These are phyloP conservation scores for Alsophila aescularia DNA, from an alignment of 2,888 invertebrate species.

Conservation along the genomic window DNA sequence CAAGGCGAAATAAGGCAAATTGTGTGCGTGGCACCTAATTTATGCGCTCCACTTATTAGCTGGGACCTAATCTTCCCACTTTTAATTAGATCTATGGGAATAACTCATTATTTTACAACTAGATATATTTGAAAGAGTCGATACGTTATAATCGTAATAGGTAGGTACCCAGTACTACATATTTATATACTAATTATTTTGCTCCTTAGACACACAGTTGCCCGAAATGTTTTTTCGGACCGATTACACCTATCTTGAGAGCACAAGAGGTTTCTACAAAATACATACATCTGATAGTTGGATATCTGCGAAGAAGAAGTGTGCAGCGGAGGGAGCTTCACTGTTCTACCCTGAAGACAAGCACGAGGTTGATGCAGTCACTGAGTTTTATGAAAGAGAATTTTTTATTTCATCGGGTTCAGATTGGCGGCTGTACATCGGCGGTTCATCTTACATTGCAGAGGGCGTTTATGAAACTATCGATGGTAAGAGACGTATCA, in stretches of 20 bases:
- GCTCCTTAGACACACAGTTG: background rate
- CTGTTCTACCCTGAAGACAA: slow-evolving; percentile 62
- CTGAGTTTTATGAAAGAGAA: slow-evolving; percentile 48
- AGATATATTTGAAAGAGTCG: too few species aligned
- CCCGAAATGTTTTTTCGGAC: slow-evolving; percentile 42
- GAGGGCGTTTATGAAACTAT: slow-evolving; percentile 57
- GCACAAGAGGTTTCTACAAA: slow-evolving; percentile 62
- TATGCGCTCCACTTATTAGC: too few species aligned
- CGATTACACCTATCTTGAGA: slow-evolving; percentile 61
- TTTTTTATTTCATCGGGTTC: too few species aligned
- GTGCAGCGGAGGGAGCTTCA: slow-evolving; percentile 59
- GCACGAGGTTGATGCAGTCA: slow-evolving; percentile 51
- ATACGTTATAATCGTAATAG: too few species aligned
- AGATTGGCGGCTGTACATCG: slow-evolving; percentile 41
- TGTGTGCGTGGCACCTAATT: too few species aligned
- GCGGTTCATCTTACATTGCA: slow-evolving; percentile 50
- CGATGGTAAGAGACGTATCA: slow-evolving; percentile 3
- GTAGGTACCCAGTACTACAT: too few species aligned
- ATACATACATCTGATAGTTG: slow-evolving; percentile 60
- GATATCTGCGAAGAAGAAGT: slow-evolving; percentile 56
- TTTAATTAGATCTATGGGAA: too few species aligned
- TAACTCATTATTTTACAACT: too few species aligned
- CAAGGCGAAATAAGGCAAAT: too few species aligned
- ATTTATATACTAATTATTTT: background rate
- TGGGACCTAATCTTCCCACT: too few species aligned